Evolutionary conservation across 2,113 vertebrate species (phyloP), one percentile per base, ranked within the genome.

Genomic region (Nothocercus nigrocapillus): DNA sequence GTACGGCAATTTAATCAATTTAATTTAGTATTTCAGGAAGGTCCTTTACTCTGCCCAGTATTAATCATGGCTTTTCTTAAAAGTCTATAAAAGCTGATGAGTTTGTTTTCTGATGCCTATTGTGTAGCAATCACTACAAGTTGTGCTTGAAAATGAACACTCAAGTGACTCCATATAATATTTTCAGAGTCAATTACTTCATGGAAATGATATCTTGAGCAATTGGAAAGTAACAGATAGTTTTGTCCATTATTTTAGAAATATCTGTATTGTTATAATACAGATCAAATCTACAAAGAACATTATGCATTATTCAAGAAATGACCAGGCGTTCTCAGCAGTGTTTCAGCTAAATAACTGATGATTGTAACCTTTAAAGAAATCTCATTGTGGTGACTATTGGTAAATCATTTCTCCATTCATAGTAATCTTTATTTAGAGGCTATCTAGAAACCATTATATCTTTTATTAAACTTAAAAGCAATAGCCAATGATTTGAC

Each of bases 331-430:
- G 42, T 97, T 98, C 93, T 97, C 95, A 97, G 97, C 97, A 97
- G 95, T 97, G 97, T 98, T 98, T 98, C 97, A 98, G 95, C 97
- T 98, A 98, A 98, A 98, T 98, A 98, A 98, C 98, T 98, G 98
- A 98, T 98, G 98, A 98, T 98, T 98, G 98, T 98, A 98, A 98
- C 98, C 98, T 98, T 98, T 98, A 98, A 98, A 98, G 97, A 98
- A 98, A 98, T 98, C 97, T 98, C 94, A 95, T 97, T 97, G 95
- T 95, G 94, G 97, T 96, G 95, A 94, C 96, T 97, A 97, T 98
- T 98, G 98, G 98, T 98, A 98, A 98, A 98, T 97, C 97, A 98
- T 97, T 98, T 98, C 97, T 97, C 88, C 97, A 98, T 98, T 97
- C 97, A 97, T 91, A 97, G 97, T 97, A 96, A 97, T 98, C 97